Evolutionary conservation across 2,113 vertebrate species (phyloP).

Genomic region (Chamaetylas fuelleborni): DNA sequence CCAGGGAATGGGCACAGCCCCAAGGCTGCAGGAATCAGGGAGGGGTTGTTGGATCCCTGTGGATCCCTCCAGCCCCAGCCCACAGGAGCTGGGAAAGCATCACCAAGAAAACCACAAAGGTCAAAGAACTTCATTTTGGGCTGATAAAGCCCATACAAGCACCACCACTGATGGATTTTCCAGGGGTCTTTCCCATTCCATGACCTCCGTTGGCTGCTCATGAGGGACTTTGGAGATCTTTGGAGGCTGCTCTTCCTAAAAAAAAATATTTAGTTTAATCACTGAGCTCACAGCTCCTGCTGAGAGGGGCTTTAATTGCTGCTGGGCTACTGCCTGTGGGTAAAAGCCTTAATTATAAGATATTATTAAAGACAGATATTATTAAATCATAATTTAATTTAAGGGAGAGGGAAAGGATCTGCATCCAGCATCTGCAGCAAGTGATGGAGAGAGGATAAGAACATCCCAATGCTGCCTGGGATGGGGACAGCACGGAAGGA

Average conservation of each 20-base stretch:
- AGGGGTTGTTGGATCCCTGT: not conserved
- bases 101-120: not conserved
- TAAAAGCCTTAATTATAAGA: not conserved
- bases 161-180: too few species aligned
- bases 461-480: rapidly evolving
- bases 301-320: not conserved
- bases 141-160: not conserved
- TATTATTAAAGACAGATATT: too few species aligned
- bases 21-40: not conserved
- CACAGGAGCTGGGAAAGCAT: not conserved
- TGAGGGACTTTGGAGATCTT: too few species aligned
- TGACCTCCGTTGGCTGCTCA: not conserved
- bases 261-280: rapidly evolving
- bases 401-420: not conserved
- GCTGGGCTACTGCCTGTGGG: not conserved
- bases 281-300: not conserved
- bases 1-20: not conserved
- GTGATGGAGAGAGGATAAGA: not conserved
- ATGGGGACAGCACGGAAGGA: not conserved
- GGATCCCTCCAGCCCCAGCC: not conserved
- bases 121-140: not conserved
- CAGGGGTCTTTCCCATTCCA: not conserved
- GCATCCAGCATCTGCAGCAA: not conserved
- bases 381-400: too few species aligned
- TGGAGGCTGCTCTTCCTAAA: not conserved